Evolutionary conservation across 2,113 vertebrate species (phyloP).

Genomic region (Phyllopteryx taeniolatus): DNA sequence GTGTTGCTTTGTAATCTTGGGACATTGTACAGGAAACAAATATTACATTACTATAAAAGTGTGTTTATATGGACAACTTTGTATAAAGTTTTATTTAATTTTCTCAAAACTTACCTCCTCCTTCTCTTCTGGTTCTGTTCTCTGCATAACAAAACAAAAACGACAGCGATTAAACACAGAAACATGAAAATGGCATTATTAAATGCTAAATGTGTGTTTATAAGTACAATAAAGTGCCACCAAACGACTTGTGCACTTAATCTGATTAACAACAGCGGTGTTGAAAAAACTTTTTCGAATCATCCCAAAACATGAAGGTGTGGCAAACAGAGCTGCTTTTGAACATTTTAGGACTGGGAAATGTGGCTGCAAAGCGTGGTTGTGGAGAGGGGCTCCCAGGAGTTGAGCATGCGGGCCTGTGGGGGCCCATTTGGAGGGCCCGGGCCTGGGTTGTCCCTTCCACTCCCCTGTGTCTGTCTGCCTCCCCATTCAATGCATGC

Average conservation of each 20-base stretch:
- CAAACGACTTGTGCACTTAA: slow-evolving; percentile 14
- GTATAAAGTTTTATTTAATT: not conserved
- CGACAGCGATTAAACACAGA: not conserved
- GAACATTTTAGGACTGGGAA: slow-evolving; percentile 16
- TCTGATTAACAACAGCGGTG: slow-evolving; percentile 15
- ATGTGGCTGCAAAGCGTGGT: not conserved
- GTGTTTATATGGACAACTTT: not conserved
- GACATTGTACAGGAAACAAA: slow-evolving; percentile 1
- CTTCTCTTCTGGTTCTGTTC: slow-evolving; percentile 78
- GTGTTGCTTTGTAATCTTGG: slow-evolving; percentile 1
- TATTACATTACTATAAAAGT: not conserved
- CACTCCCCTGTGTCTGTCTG: slow-evolving; percentile 62
- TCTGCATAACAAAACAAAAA: slow-evolving; percentile 61
- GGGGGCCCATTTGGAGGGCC: slow-evolving; percentile 48
- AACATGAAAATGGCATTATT: not conserved
- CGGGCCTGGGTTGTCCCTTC: slow-evolving; percentile 39
- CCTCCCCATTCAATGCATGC: slow-evolving; percentile 64
- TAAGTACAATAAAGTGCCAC: slow-evolving; percentile 12
- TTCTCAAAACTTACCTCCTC: slow-evolving; percentile 79
- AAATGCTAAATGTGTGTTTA: slow-evolving; percentile 13
- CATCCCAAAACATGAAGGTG: slow-evolving; percentile 31
- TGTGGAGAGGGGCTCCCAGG: slow-evolving; percentile 12
- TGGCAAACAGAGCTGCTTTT: slow-evolving; percentile 41
- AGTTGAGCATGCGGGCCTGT: slow-evolving; percentile 31
- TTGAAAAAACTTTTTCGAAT: slow-evolving; percentile 62